Percentiles rank a stretch among this genome's conserved stretches.
Conservation (phyloP, 2,888 invertebrate species). For the Chesias legatella region DNA sequence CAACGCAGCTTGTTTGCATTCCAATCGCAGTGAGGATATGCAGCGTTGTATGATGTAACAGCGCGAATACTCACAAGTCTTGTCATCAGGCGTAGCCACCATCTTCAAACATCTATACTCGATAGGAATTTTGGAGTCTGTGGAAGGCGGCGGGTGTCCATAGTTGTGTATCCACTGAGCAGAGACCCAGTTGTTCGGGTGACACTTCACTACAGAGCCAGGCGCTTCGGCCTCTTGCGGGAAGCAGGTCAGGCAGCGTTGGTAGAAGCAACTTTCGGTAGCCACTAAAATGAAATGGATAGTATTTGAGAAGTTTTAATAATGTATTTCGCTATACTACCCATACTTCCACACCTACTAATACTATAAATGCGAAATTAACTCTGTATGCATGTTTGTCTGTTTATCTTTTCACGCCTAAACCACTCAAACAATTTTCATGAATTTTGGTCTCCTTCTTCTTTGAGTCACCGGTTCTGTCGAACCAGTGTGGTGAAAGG, state of each 20-base stretch:
- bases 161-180: constrained; percentile 68
- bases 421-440: too few species aligned
- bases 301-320: not conserved
- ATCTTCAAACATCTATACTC: constrained; percentile 70
- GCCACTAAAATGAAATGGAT: constrained; percentile 41
- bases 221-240: constrained; percentile 48
- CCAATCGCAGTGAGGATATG: too few species aligned
- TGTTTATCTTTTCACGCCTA: too few species aligned
- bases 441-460: too few species aligned
- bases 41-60: too few species aligned
- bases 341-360: too few species aligned
- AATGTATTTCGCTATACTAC: too few species aligned
- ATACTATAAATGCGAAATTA: too few species aligned
- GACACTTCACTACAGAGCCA: constrained; percentile 52
- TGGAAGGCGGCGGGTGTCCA: constrained; percentile 65
- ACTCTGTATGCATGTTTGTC: too few species aligned
- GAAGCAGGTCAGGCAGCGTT: constrained; percentile 63
- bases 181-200: constrained; percentile 64
- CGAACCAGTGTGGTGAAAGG: too few species aligned
- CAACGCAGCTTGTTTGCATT: too few species aligned
- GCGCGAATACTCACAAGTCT: constrained; percentile 51
- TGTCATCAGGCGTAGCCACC: constrained; percentile 72
- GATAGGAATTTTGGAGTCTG: constrained; percentile 60
- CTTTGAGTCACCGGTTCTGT: too few species aligned
- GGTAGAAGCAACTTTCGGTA: constrained; percentile 63